A percentile compares a stretch with the other conserved stretches of the same genome.
These are phyloP conservation scores for Epizoanthus stellaris DNA, from an alignment of 92 coral and sea anemone species.

Conservation along the genomic window DNA sequence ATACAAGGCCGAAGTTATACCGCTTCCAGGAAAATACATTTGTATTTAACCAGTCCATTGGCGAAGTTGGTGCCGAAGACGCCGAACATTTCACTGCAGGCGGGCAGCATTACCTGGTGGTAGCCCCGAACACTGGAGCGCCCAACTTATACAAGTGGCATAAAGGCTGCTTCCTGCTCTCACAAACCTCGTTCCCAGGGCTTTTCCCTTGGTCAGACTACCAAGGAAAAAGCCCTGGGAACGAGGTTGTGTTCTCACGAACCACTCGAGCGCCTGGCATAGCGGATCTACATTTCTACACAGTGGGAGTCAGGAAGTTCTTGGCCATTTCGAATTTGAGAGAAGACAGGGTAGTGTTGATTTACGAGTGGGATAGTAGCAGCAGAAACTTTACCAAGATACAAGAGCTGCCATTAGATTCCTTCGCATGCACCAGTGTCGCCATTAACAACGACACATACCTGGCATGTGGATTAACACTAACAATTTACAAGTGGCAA, in stretches of 20 bases:
- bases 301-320: background rate
- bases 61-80: background rate
- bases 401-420: background rate
- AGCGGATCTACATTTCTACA: background rate
- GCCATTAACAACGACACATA: background rate
- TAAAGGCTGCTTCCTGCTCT: background rate
- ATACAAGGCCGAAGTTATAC: background rate
- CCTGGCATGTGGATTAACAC: background rate
- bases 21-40: background rate
- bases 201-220: no score
- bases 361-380: background rate
- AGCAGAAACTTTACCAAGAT: background rate
- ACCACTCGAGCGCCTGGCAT: background rate
- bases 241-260: no score
- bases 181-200: no score
- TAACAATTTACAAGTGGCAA: background rate
- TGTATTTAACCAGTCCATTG: background rate
- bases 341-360: background rate
- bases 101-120: background rate
- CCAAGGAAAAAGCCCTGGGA: no score
- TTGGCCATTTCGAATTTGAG: background rate
- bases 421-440: background rate
- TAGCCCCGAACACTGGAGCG: background rate
- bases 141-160: background rate
- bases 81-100: background rate